A percentile compares a stretch with the other conserved stretches of the same genome.
Evolutionary conservation across 2,113 vertebrate species (phyloP).

Genomic region (Panurus biarmicus): DNA sequence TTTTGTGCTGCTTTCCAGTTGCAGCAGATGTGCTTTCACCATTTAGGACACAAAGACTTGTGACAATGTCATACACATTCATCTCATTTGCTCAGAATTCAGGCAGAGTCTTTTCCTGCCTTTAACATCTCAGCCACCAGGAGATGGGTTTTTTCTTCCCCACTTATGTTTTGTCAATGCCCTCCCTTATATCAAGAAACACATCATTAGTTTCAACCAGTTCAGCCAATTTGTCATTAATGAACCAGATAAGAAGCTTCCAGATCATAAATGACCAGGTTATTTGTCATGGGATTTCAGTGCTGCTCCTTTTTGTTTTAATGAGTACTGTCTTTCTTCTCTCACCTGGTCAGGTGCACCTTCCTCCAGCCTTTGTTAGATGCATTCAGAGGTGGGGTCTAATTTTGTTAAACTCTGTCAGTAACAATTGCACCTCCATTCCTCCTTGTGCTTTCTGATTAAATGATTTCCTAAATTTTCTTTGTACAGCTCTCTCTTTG

Average conservation of each 20-base stretch:
- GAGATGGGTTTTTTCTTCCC: not conserved
- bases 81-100: not conserved
- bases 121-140: not conserved
- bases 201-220: not conserved
- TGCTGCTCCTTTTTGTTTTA: not conserved
- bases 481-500: not conserved
- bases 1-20: not conserved
- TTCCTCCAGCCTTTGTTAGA: not conserved
- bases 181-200: not conserved
- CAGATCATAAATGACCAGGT: not conserved
- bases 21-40: not conserved
- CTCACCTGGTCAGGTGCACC: not conserved
- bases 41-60: not conserved
- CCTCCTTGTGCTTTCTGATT: not conserved
- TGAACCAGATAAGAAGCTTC: not conserved
- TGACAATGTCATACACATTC: not conserved
- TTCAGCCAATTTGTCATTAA: not conserved
- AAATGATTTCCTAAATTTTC: not conserved
- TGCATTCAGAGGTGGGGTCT: not conserved
- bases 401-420: not conserved
- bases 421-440: not conserved
- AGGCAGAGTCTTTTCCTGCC: not conserved
- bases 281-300: not conserved
- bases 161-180: fast-evolving
- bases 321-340: not conserved